phyloP scores from a whole-genome alignment of 2,113 vertebrate species.

The Stigmatopora nigra region DNA sequence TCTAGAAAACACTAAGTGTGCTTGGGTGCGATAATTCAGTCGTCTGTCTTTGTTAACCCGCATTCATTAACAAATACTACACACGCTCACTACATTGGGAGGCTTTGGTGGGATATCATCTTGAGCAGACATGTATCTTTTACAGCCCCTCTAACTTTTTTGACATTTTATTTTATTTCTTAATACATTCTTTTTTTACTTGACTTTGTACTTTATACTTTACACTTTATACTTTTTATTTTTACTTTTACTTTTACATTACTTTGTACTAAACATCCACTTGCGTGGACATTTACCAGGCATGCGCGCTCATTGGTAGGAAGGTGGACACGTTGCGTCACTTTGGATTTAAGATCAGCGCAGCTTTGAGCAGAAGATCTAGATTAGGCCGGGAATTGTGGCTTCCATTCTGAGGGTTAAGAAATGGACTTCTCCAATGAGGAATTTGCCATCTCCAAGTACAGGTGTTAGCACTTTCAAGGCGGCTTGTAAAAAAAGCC shows the following conservation, averaged over 20 bases:
- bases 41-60: background rate
- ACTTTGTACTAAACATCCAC: no score
- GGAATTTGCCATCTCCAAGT: constrained; percentile 35
- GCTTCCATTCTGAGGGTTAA: constrained; percentile 1
- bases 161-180: no score
- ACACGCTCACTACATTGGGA: background rate
- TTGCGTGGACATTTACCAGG: no score
- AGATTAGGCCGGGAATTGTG: background rate
- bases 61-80: background rate
- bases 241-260: no score
- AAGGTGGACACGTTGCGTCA: background rate
- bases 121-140: no score
- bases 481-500: constrained; percentile 52
- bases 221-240: no score
- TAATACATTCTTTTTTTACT: no score
- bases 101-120: background rate
- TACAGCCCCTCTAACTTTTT: no score
- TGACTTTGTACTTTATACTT: no score
- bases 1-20: constrained; percentile 39
- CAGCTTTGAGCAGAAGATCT: no score
- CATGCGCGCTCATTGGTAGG: no score
- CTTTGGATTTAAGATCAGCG: background rate
- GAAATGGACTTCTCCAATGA: constrained; percentile 46
- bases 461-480: constrained; percentile 61
- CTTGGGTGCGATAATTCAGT: background rate